Base-by-base conservation (phyloP, 2,797 vertebrate genomes). In the Pyrrhura leucotis region DNA sequence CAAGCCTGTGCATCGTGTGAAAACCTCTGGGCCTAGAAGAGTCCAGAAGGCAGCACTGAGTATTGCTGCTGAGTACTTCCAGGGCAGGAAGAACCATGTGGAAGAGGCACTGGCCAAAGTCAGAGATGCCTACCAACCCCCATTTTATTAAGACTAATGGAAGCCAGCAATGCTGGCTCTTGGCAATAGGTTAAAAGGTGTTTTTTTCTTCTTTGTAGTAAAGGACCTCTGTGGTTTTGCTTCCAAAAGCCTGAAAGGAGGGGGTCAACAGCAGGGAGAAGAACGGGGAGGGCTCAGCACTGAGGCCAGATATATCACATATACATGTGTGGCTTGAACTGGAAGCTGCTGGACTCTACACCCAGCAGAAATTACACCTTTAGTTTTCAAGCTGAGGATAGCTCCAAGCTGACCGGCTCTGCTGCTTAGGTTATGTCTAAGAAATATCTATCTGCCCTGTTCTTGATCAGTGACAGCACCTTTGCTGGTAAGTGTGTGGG, bases 281-380 rank as follows among this genome's bases (percentile, higher is more conserved):
- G 44, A 37, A 40, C 14, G 9, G 10, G 10, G 16, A 71, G 19
- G 22, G 28, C 42, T 81, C 2, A 0, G 1, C 2, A 4, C 9
- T 14, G 25, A 42, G 10, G 23, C 18, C 21, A 84, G 31, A 50
- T 22, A 39, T 8, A 50, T 33, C 45, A 58, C 29, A 37, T 37
- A 88, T 87, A 9, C 2, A 0, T 6, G 18, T 26, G 17, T 39
- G 72, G 10, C 44, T 58, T 29, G 31, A 58, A 66, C 22, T 53
- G 87, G 54, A 53, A 85, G 62, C 14, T 42, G 44, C 45, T 47
- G 63, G 39, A 66, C 31, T 79, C 35, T 40, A 44, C 3, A 51
- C 2, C 3, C 18, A 40, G 26, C n/a, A 85, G 22, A 89, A 79
- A 73, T 8, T 33, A 2, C 18, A 47, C 35, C 33, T 71, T 90